A percentile compares a stretch with the other conserved stretches of the same genome.
These are phyloP conservation scores for Mamestra configurata DNA, from an alignment of 1,140 invertebrate species.

Conservation along the genomic window DNA sequence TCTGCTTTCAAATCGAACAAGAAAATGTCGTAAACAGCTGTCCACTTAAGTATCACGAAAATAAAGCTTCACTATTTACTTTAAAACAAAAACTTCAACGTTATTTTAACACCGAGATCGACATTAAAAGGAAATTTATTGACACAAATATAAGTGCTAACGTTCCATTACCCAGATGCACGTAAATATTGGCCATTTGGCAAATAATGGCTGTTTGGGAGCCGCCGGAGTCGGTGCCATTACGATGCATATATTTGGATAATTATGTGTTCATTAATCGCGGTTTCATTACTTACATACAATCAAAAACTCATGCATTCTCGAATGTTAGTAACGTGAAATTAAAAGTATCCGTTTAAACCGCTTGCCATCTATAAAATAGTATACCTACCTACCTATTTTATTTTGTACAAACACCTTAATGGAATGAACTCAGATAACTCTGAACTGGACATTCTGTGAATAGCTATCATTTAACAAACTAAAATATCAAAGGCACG, in stretches of 20 bases:
- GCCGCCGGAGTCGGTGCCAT: background rate
- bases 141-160: background rate
- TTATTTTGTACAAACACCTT: no score
- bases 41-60: background rate
- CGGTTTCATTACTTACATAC: conserved; percentile 3
- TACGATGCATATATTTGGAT: background rate
- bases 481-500: background rate
- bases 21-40: conserved; percentile 21
- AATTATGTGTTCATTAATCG: conserved; percentile 3
- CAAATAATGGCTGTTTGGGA: conserved; percentile 31
- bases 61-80: background rate
- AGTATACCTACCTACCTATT: no score
- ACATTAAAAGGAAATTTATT: conserved; percentile 15
- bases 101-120: conserved; percentile 6
- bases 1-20: background rate
- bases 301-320: conserved; percentile 7
- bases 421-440: no score
- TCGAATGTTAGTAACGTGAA: no score
- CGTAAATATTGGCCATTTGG: conserved; percentile 32
- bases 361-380: no score
- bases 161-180: conserved; percentile 18
- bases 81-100: background rate
- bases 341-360: no score
- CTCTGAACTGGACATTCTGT: background rate
- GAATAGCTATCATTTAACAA: background rate